Evolutionary conservation across 2,797 vertebrate genomes (phyloP).

Genomic region (Anguilla megastoma): DNA sequence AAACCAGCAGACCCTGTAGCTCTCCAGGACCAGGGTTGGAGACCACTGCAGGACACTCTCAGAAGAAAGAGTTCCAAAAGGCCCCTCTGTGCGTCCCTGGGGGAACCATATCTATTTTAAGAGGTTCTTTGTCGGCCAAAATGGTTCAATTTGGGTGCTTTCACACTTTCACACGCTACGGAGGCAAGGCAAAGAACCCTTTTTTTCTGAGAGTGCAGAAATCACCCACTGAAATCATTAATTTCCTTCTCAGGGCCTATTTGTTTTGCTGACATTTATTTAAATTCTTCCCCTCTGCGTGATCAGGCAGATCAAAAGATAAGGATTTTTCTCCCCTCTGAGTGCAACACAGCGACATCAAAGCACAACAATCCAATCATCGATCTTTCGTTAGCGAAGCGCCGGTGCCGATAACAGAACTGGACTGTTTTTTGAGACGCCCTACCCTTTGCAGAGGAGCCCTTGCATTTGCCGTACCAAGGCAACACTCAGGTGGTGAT

Average conservation of each 20-base stretch:
- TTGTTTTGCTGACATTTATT: constrained; percentile 19
- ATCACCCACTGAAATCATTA: neutral
- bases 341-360: neutral
- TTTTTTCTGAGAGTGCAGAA: neutral
- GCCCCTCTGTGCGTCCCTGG: too few relatives aligned
- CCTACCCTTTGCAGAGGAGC: neutral
- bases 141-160: neutral
- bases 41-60: too few relatives aligned
- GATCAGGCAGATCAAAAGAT: neutral
- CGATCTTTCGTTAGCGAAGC: neutral
- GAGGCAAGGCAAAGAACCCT: neutral
- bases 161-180: neutral
- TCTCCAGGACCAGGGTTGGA: too few relatives aligned
- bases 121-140: neutral
- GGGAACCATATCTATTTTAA: neutral
- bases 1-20: too few relatives aligned
- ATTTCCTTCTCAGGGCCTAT: constrained; percentile 21
- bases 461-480: neutral
- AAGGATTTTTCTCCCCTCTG: neutral
- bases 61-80: too few relatives aligned
- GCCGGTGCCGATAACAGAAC: neutral
- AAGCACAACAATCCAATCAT: neutral
- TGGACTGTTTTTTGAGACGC: neutral
- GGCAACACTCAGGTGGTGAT: neutral
- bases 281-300: neutral